Evolutionary conservation across 2,888 invertebrate species (phyloP).

Genomic region (Euplexia lucipara): DNA sequence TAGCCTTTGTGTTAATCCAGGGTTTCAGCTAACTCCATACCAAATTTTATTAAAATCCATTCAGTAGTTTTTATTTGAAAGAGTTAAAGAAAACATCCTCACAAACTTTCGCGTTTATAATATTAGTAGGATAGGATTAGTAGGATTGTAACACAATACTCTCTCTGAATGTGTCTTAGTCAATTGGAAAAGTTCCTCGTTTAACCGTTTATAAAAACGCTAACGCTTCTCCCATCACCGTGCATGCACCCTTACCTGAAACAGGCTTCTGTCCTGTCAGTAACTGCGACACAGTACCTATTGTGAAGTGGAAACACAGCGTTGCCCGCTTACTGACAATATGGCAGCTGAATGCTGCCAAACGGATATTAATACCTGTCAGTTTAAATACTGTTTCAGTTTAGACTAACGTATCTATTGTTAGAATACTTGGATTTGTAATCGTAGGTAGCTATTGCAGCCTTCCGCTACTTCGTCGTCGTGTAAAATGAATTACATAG

Average conservation of each 20-base stretch:
- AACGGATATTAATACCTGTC: slow-evolving; percentile 19
- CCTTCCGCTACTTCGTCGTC: no score
- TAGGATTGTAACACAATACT: background rate
- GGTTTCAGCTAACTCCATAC: no score
- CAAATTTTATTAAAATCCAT: no score
- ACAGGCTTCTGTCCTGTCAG: slow-evolving; percentile 2
- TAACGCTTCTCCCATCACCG: background rate
- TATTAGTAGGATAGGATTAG: no score
- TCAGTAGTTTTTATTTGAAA: no score
- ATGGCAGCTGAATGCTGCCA: slow-evolving; percentile 4
- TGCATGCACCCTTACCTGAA: background rate
- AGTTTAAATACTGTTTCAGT: slow-evolving; percentile 2
- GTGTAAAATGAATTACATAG: no score
- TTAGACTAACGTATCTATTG: background rate
- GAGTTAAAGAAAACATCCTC: no score
- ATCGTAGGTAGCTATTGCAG: no score
- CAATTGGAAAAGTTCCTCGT: background rate
- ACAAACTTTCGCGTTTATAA: no score
- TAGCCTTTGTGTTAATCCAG: no score
- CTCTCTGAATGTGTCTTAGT: background rate
- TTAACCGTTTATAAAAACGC: background rate
- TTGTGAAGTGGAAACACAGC: slow-evolving; percentile 8
- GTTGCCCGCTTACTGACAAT: slow-evolving; percentile 1
- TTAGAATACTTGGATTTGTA: no score
- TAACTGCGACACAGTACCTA: slow-evolving; percentile 12